Evolutionary conservation across 2,888 invertebrate species (phyloP).

Genomic region (Tetragnatha montana): DNA sequence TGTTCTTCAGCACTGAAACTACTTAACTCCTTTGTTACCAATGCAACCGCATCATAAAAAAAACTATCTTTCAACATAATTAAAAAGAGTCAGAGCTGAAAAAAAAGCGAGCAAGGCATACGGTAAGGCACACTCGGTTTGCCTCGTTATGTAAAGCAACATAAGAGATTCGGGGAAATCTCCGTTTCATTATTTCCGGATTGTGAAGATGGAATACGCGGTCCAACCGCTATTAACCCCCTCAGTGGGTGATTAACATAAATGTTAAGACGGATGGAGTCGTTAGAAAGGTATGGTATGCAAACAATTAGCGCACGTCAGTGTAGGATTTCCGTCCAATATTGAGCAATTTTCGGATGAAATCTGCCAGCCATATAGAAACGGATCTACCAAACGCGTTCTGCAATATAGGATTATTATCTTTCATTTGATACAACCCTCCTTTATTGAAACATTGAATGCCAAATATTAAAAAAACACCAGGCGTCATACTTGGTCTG

Average conservation of each 20-base stretch:
- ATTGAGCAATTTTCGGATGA: constrained; percentile 8
- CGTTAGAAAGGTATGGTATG: neutral
- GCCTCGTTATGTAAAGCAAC: constrained; percentile 8
- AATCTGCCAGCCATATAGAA: neutral
- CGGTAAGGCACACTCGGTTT: neutral
- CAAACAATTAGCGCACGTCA: constrained; percentile 38
- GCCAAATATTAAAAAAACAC: no score
- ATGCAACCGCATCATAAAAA: constrained; percentile 42
- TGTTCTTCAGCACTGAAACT: neutral
- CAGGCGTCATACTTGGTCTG: no score
- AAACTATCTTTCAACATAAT: constrained; percentile 53
- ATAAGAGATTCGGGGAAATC: constrained; percentile 19
- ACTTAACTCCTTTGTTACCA: constrained; percentile 26
- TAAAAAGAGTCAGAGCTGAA: constrained; percentile 3
- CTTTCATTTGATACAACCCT: no score
- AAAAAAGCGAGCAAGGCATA: neutral
- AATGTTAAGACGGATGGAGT: constrained; percentile 2
- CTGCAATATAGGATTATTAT: no score
- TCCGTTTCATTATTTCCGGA: constrained; percentile 41
- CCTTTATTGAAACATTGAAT: no score
- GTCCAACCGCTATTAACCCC: constrained; percentile 22
- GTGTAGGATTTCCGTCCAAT: neutral
- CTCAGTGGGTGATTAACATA: constrained; percentile 33
- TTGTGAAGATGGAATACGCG: constrained; percentile 12
- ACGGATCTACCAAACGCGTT: neutral